These are phyloP conservation scores for Girardinichthys multiradiatus DNA, from an alignment of 2,113 vertebrate species.

Conservation along the genomic window DNA sequence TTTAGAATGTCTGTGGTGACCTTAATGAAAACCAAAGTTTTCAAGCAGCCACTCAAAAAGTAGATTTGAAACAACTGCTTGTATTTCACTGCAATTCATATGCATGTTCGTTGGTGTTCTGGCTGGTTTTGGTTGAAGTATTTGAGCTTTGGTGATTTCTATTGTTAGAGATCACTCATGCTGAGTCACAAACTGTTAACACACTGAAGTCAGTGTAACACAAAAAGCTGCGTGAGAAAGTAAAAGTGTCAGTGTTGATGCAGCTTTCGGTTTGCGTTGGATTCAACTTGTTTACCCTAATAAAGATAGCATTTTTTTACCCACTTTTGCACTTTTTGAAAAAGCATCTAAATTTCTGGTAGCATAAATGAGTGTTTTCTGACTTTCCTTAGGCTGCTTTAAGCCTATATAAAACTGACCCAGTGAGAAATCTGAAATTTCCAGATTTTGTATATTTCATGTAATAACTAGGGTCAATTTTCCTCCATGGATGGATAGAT, in stretches of 20 bases:
- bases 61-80: neutral
- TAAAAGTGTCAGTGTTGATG: neutral
- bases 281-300: neutral
- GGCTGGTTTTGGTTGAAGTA: neutral
- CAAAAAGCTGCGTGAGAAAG: neutral
- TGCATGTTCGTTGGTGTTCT: neutral
- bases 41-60: neutral
- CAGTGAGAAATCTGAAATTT: neutral
- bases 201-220: neutral
- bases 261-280: no score
- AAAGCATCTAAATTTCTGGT: neutral
- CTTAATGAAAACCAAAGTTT: neutral
- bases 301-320: neutral
- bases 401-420: neutral
- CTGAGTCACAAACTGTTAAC: neutral
- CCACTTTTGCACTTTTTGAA: neutral
- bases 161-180: neutral
- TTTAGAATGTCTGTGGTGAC: neutral
- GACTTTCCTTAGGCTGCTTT: neutral
- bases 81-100: neutral
- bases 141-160: neutral
- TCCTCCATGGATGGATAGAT: no score
- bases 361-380: neutral
- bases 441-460: neutral
- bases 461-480: neutral